phyloP scores from a whole-genome alignment of 1,140 invertebrate genomes.

The Battus philenor region DNA sequence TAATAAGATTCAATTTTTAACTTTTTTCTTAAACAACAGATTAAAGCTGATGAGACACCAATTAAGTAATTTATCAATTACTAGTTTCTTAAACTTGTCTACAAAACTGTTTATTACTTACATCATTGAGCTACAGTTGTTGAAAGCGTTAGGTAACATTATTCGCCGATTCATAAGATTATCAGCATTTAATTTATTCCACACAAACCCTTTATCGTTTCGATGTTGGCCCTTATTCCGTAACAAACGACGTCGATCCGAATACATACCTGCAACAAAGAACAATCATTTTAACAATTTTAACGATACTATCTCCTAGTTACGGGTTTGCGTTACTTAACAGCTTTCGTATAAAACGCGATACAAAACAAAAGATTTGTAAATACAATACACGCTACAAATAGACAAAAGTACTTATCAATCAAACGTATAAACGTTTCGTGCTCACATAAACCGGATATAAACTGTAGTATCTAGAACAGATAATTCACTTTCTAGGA shows the following conservation, averaged over 20 bases:
- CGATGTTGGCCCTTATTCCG: constrained; percentile 25
- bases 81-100: no score
- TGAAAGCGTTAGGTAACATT: no score
- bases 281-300: constrained; percentile 35
- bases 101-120: no score
- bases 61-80: no score
- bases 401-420: neutral
- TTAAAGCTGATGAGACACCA: no score
- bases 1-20: no score
- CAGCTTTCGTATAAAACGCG: neutral
- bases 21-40: no score
- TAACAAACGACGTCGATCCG: constrained; percentile 22
- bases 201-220: constrained; percentile 15
- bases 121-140: no score
- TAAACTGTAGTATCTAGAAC: neutral
- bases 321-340: constrained; percentile 2
- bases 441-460: neutral
- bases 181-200: constrained; percentile 7
- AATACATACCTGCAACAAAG: constrained; percentile 56
- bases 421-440: neutral
- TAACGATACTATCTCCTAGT: constrained; percentile 6
- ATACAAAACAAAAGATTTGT: neutral
- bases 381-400: neutral
- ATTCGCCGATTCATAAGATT: constrained; percentile 3
- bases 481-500: no score